Base-by-base conservation (phyloP, 2,797 vertebrate species). In the Masticophis lateralis region DNA sequence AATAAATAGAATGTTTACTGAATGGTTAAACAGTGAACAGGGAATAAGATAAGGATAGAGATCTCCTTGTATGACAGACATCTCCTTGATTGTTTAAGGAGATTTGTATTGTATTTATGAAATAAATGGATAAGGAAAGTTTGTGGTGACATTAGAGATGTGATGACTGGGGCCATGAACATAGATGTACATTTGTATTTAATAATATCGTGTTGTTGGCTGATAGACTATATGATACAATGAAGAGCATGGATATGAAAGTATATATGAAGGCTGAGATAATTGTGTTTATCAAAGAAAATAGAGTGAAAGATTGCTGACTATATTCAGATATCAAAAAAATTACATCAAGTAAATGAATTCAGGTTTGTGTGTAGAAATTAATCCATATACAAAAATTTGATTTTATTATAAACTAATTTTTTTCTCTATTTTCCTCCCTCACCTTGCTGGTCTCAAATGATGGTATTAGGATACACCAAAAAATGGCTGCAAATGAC, bases 381-480 rank as follows among this genome's bases (percentile, higher is more conserved):
- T 83, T 25, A 47, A 47, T 47, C 4, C 10, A 47, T 47, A 47
- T 12, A 25, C 20, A 83, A 25, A 47, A 4, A 12, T 5, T 25
- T 47, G 25, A 83, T 47, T 22, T 11, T 25, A 83, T 47, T 47
- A 83, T 83, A 47, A 83, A 47, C 10, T 25, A 37, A 10, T 83
- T n/a, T n/a, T 9, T 11, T 12, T 8, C 61, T 14, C 88, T 47
- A 57, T 53, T 57, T 87, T 20, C 28, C 28, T 53, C 74, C 51
- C 97, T 95, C 95, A 97, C 97, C 97, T 98, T 98, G 95, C 96
- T 96, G 86, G 96, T 95, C 53, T 97, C 94, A n/a, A 96, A 96
- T 37, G 94, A 89, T 63, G 94, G 91, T 86, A 94, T 89, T 28
- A 98, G 94, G 83, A 97, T 25, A 88, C 97, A 97, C 91, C 95